phyloP scores from a whole-genome alignment of 1,140 invertebrate genomes.

The Macrotrachela quadricornifera region DNA sequence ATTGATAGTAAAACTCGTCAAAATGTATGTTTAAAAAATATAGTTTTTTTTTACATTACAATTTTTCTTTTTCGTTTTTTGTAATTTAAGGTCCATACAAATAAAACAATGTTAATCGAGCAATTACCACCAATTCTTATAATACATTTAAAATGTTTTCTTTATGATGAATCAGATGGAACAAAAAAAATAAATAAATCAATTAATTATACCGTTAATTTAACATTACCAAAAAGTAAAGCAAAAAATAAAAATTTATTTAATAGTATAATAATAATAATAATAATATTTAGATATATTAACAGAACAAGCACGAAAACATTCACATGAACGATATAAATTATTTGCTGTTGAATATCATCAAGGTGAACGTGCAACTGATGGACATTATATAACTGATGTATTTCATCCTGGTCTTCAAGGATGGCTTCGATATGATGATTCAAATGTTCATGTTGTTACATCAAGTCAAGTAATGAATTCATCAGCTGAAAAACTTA shows the following conservation, averaged over 20 bases:
- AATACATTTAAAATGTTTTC: slow-evolving; percentile 60
- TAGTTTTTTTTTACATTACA: too few relatives aligned
- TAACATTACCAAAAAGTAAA: slow-evolving; percentile 47
- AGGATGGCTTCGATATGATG: slow-evolving; percentile 73
- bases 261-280: too few relatives aligned
- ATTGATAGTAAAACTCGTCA: too few relatives aligned
- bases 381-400: slow-evolving; percentile 78
- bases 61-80: too few relatives aligned
- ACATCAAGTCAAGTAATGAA: neutral
- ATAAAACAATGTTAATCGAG: slow-evolving; percentile 35
- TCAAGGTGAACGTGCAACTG: slow-evolving; percentile 70
- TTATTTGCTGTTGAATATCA: slow-evolving; percentile 67
- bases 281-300: too few relatives aligned
- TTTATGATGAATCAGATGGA: slow-evolving; percentile 56
- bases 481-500: slow-evolving; percentile 19
- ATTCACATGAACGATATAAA: slow-evolving; percentile 27
- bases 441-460: slow-evolving; percentile 44
- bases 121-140: slow-evolving; percentile 62
- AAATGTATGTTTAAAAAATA: too few relatives aligned
- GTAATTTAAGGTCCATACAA: too few relatives aligned
- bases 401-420: slow-evolving; percentile 54
- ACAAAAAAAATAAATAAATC: slow-evolving; percentile 65
- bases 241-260: too few relatives aligned
- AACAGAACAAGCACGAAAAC: too few relatives aligned
- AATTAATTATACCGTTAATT: slow-evolving; percentile 60